Percentiles rank a stretch among this genome's conserved stretches.
These are phyloP conservation scores for Premnoplex brunnescens DNA, from an alignment of 2,797 vertebrate species.

Conservation along the genomic window DNA sequence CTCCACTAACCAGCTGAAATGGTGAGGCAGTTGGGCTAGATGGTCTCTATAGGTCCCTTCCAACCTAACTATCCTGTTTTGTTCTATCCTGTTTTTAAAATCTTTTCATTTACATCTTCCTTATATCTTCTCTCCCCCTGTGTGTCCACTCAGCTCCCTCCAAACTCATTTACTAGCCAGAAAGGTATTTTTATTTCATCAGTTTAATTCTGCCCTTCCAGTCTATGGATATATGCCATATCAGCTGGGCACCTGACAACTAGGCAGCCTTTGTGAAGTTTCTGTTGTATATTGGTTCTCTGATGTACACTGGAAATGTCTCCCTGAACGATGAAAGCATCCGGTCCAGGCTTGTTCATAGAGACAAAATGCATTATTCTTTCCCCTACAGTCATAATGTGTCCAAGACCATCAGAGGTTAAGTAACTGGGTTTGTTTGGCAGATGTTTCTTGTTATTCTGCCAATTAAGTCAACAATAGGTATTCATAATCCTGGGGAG, in stretches of 20 bases:
- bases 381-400: background rate
- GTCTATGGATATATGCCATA: background rate
- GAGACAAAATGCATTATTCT: background rate
- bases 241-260: background rate
- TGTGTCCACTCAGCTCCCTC: background rate
- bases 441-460: slow-evolving; percentile 58
- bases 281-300: background rate
- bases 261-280: background rate
- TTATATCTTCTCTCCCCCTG: background rate
- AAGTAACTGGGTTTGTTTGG: slow-evolving; percentile 28
- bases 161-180: background rate
- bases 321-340: background rate
- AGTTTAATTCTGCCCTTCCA: background rate
- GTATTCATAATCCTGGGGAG: slow-evolving; percentile 43
- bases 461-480: slow-evolving; percentile 55
- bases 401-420: slow-evolving; percentile 12
- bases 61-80: background rate
- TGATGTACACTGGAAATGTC: background rate
- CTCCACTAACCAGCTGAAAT: background rate
- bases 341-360: background rate
- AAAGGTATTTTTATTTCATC: background rate
- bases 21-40: background rate
- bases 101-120: background rate
- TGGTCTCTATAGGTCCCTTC: background rate
- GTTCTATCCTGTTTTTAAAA: background rate